Evolutionary conservation across 2,888 invertebrate genomes (phyloP).

Genomic region (Dolichomitus sp.): DNA sequence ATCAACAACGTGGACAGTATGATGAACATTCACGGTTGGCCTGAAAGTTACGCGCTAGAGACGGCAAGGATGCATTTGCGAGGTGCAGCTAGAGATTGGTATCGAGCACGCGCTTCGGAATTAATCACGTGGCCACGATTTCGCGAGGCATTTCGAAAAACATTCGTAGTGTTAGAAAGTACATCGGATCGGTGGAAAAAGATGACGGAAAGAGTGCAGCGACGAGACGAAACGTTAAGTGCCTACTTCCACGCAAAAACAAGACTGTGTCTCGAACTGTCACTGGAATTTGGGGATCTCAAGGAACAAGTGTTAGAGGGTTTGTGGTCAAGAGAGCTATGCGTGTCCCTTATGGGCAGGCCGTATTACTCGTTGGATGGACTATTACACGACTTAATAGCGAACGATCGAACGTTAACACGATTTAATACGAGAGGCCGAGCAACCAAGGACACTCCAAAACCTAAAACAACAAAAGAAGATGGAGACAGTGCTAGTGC

Average conservation of each 20-base stretch:
- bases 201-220: slow-evolving; percentile 22
- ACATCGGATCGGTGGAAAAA: background rate
- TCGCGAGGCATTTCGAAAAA: no score
- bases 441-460: no score
- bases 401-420: background rate
- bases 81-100: no score
- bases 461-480: no score
- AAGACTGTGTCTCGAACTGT: slow-evolving; percentile 20
- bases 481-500: no score
- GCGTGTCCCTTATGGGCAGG: background rate
- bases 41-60: no score
- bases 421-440: no score
- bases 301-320: slow-evolving; percentile 46
- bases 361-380: slow-evolving; percentile 1
- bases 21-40: slow-evolving; percentile 30
- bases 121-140: no score
- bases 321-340: slow-evolving; percentile 33
- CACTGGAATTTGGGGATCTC: background rate
- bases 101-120: no score
- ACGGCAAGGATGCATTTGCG: no score
- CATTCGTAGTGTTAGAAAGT: slow-evolving; percentile 6
- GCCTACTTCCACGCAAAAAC: no score
- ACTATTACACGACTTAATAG: slow-evolving; percentile 30
- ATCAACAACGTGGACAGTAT: slow-evolving; percentile 34
- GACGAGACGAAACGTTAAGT: slow-evolving; percentile 6